Conservation (phyloP, 2,888 invertebrate species). For the Deilephila elpenor region DNA sequence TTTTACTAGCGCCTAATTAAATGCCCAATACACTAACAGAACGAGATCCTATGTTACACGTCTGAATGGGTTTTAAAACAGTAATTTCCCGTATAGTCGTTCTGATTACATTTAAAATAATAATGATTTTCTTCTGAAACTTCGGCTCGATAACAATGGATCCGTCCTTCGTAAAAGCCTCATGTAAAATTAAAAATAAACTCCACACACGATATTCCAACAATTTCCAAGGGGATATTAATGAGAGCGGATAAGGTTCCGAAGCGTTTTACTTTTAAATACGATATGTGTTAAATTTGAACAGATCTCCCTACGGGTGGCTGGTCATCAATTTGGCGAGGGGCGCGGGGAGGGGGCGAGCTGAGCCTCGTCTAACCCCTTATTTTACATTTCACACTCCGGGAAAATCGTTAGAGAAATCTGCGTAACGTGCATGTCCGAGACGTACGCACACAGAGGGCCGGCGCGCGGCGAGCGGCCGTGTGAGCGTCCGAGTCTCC, state of each 20-base stretch:
- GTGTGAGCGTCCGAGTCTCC: slow-evolving; percentile 66
- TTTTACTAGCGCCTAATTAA: background rate
- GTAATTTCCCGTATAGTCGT: background rate
- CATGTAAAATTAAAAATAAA: slow-evolving; percentile 47
- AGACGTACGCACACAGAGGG: slow-evolving; percentile 74
- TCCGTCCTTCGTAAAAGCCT: slow-evolving; percentile 25
- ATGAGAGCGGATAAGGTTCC: slow-evolving; percentile 74
- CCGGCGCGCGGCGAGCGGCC: slow-evolving; percentile 40
- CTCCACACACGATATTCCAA: slow-evolving; percentile 56
- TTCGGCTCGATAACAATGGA: slow-evolving; percentile 12
- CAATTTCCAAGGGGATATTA: slow-evolving; percentile 72
- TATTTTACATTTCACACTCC: slow-evolving; percentile 85
- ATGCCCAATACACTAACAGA: background rate
- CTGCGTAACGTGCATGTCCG: slow-evolving; percentile 84
- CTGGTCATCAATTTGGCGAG: slow-evolving; percentile 82
- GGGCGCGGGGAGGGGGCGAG: slow-evolving; percentile 58
- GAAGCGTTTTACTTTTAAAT: slow-evolving; percentile 79
- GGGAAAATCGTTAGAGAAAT: slow-evolving; percentile 85
- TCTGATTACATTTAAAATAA: slow-evolving; percentile 10
- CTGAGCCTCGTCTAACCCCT: slow-evolving; percentile 81
- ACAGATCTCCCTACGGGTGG: slow-evolving; percentile 79
- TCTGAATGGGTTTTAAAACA: background rate
- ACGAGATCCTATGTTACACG: background rate
- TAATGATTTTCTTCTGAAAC: slow-evolving; percentile 15
- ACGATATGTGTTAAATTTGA: slow-evolving; percentile 82